Evolutionary conservation across 2,797 vertebrate genomes (phyloP).

Genomic region (Mus caroli): DNA sequence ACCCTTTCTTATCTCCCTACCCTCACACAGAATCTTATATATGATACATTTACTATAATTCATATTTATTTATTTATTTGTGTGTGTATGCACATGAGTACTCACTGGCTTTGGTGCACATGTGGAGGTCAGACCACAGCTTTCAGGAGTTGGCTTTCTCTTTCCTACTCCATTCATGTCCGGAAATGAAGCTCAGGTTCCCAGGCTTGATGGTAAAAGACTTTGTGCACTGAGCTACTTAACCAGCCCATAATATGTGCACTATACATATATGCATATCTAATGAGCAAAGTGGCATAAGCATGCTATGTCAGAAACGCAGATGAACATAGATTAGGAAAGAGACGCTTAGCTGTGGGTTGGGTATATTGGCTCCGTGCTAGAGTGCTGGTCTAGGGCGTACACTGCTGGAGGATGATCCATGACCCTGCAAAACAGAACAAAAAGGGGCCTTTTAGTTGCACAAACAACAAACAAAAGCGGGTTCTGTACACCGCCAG

Average conservation of each 20-base stretch:
- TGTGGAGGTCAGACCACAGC: neutral
- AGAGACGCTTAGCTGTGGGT: neutral
- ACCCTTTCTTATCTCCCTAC: neutral
- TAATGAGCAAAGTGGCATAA: conserved; percentile 46
- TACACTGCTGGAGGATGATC: neutral
- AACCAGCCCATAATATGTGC: neutral
- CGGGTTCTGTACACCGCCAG: conserved; percentile 71
- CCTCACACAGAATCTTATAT: neutral
- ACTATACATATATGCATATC: neutral
- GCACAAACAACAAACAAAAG: conserved; percentile 46
- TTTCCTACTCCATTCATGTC: neutral
- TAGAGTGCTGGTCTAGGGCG: too few species aligned
- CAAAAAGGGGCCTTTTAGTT: neutral
- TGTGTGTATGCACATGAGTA: neutral
- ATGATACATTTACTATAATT: neutral
- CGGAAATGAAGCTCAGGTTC: neutral
- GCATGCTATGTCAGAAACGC: neutral
- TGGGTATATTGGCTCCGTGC: neutral
- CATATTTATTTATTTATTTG: neutral
- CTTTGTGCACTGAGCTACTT: neutral
- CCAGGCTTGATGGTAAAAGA: neutral
- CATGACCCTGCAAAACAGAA: neutral
- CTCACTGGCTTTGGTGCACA: neutral
- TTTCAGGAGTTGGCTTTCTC: neutral
- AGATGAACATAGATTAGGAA: conserved; percentile 31